A percentile compares a stretch with the other conserved stretches of the same genome.
Conservation (phyloP, 1,140 invertebrate species). For the Pristionchus pacificus region DNA sequence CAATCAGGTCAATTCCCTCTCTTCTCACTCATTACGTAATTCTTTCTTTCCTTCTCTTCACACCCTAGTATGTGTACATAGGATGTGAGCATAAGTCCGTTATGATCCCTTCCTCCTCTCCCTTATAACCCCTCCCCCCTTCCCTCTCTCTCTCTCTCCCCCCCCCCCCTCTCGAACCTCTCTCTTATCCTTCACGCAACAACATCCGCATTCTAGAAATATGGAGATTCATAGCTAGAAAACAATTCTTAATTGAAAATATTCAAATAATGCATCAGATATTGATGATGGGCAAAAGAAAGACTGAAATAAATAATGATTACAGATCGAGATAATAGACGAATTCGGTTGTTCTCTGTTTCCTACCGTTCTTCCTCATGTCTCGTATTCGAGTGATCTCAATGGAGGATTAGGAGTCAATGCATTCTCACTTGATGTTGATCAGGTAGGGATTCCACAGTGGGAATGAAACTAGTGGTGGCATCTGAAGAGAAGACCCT, state of each 20-base stretch:
- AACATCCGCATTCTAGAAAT: not conserved
- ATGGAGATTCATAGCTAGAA: constrained; percentile 11
- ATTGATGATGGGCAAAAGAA: constrained; percentile 8
- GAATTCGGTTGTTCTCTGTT: constrained; percentile 47
- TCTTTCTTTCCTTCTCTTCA: no score
- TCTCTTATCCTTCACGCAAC: no score
- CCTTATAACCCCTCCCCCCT: no score
- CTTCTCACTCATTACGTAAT: no score
- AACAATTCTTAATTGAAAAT: constrained; percentile 13
- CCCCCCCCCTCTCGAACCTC: no score
- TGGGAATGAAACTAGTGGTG: constrained; percentile 7
- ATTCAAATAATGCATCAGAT: constrained; percentile 5
- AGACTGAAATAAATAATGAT: constrained; percentile 13
- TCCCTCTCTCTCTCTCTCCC: no score
- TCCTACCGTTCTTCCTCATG: constrained; percentile 40
- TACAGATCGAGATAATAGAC: constrained; percentile 34
- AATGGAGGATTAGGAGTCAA: constrained; percentile 35
- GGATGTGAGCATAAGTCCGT: no score
- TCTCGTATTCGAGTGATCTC: constrained; percentile 38
- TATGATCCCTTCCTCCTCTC: no score
- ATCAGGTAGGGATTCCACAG: constrained; percentile 34
- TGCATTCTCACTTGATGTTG: constrained; percentile 47
- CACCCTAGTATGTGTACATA: no score
- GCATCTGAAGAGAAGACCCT: not conserved
- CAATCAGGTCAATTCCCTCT: no score